phyloP scores from a whole-genome alignment of 2,888 invertebrate genomes.

The Sarcophaga caerulescens region DNA sequence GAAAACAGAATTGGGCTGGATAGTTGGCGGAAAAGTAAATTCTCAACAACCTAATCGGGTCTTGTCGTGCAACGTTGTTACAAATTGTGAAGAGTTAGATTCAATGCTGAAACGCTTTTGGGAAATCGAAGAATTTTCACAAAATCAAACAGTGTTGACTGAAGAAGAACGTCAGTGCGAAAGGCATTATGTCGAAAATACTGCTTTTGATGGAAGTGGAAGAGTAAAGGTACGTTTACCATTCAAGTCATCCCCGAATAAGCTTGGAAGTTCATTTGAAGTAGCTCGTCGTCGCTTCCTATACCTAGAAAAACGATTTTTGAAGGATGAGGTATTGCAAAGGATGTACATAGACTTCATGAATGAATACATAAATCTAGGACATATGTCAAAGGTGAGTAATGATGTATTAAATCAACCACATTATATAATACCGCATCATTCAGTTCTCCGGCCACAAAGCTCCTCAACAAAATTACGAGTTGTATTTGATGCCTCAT shows the following conservation, averaged over 20 bases:
- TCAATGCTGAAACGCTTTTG: too few relatives aligned
- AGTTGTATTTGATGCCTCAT: too few relatives aligned
- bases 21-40: too few relatives aligned
- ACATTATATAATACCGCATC: slow-evolving; percentile 51
- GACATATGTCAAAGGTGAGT: slow-evolving; percentile 7
- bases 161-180: slow-evolving; percentile 28
- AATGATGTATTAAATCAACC: background rate
- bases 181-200: slow-evolving; percentile 5
- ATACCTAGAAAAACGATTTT: slow-evolving; percentile 30
- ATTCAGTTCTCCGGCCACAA: slow-evolving; percentile 42
- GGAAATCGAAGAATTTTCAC: background rate
- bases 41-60: too few relatives aligned
- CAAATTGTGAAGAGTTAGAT: too few relatives aligned
- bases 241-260: background rate
- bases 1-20: too few relatives aligned
- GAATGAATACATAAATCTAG: slow-evolving; percentile 27
- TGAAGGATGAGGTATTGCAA: slow-evolving; percentile 28
- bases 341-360: slow-evolving; percentile 38
- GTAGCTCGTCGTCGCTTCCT: slow-evolving; percentile 37
- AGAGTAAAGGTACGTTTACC: slow-evolving; percentile 25
- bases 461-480: too few relatives aligned
- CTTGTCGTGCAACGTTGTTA: too few relatives aligned
- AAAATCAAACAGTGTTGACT: background rate
- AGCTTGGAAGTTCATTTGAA: slow-evolving; percentile 41
- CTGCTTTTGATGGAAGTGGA: background rate